Percentiles rank a stretch among this genome's conserved stretches.
phyloP scores from a whole-genome alignment of 2,888 invertebrate species.

The Andrena haemorrhoa region DNA sequence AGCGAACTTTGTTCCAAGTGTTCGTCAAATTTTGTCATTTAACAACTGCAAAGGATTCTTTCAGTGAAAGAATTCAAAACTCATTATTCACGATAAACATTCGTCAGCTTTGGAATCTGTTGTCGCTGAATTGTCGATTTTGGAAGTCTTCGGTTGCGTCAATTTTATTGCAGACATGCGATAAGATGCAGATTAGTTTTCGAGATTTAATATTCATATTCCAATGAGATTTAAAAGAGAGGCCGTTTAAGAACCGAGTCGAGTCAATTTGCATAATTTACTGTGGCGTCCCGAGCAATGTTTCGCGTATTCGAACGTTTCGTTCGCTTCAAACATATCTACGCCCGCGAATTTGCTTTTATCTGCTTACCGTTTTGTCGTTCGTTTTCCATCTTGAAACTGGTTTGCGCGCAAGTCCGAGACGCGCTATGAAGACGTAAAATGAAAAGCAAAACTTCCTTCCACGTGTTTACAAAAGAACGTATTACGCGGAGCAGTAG shows the following conservation, averaged over 20 bases:
- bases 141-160: no score
- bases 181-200: no score
- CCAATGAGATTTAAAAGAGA: neutral
- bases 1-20: no score
- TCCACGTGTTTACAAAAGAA: neutral
- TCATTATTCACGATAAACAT: no score
- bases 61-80: no score
- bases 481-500: neutral
- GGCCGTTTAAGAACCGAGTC: neutral
- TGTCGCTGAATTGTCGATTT: no score
- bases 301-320: neutral
- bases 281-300: slow-evolving; percentile 5
- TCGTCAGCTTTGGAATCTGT: no score
- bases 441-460: slow-evolving; percentile 1
- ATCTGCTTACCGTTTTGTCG: slow-evolving; percentile 21
- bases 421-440: slow-evolving; percentile 12
- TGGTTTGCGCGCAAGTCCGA: slow-evolving; percentile 15
- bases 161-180: no score
- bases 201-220: no score
- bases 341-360: slow-evolving; percentile 15
- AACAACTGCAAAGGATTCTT: no score
- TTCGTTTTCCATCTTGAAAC: slow-evolving; percentile 19
- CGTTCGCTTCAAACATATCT: neutral
- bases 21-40: no score
- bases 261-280: slow-evolving; percentile 23